A percentile compares a stretch with the other conserved stretches of the same genome.
Evolutionary conservation across 2,113 vertebrate genomes (phyloP).

Genomic region (Oenanthe oenanthe): DNA sequence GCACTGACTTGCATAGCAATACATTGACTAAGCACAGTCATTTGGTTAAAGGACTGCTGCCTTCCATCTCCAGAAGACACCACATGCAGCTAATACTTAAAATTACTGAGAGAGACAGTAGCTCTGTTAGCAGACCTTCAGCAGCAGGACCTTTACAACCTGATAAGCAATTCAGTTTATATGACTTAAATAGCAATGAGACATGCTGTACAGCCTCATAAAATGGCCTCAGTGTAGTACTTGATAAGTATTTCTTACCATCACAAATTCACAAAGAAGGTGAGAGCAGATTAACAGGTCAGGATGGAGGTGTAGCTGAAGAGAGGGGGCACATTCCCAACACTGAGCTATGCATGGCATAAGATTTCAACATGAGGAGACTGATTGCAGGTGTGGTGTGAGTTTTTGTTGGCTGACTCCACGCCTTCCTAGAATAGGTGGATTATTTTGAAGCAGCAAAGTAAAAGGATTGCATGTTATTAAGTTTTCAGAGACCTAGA

Average conservation of each 20-base stretch:
- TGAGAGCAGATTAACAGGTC: not conserved
- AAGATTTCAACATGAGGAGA: not conserved
- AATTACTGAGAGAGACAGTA: constrained; percentile 26
- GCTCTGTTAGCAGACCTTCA: constrained; percentile 18
- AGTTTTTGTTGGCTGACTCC: not conserved
- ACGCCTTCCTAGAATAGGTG: not conserved
- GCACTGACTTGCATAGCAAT: constrained; percentile 28
- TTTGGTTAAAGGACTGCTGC: constrained; percentile 1
- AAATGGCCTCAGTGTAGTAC: not conserved
- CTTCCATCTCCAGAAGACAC: constrained; percentile 26
- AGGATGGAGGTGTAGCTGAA: not conserved
- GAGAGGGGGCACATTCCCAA: not conserved
- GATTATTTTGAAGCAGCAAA: not conserved
- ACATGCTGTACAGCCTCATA: not conserved
- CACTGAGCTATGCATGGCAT: not conserved
- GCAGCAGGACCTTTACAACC: constrained; percentile 6
- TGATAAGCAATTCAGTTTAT: not conserved
- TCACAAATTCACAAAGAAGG: not conserved
- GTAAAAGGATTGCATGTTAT: not conserved
- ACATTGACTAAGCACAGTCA: not conserved
- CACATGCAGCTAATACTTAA: not conserved
- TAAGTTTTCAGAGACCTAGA: not conserved
- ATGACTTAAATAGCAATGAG: not conserved
- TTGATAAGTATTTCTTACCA: not conserved
- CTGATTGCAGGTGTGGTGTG: not conserved